phyloP scores from a whole-genome alignment of 2,113 vertebrate species.

The Petromus typicus region DNA sequence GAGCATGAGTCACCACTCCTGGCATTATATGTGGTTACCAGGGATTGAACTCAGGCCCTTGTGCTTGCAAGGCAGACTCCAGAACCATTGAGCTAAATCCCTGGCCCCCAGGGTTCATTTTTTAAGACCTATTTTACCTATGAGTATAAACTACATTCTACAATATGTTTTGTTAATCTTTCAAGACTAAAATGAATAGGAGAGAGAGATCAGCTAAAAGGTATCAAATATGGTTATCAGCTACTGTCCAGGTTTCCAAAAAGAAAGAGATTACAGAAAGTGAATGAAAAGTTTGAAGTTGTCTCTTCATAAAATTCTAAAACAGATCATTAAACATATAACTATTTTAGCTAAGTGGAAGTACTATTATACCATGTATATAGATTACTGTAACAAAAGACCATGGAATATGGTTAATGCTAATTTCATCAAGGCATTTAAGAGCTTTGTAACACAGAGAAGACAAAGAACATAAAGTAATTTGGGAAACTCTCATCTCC shows the following conservation, averaged over 20 bases:
- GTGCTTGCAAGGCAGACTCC: too few species aligned
- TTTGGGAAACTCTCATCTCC: neutral
- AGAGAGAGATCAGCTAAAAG: neutral
- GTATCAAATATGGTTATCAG: neutral
- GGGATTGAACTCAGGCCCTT: too few species aligned
- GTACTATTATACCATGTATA: neutral
- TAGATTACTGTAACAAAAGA: neutral
- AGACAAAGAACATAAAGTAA: constrained; percentile 1
- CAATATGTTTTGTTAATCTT: constrained; percentile 17
- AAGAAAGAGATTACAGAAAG: constrained; percentile 31
- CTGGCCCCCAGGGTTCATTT: too few species aligned
- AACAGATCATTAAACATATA: neutral
- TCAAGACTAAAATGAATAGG: constrained; percentile 29
- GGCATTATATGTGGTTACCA: too few species aligned
- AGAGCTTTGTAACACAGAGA: neutral
- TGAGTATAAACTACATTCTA: neutral
- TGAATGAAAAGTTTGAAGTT: constrained; percentile 14
- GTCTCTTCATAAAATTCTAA: constrained; percentile 32
- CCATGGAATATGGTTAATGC: neutral
- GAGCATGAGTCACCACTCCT: too few species aligned
- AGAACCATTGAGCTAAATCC: too few species aligned
- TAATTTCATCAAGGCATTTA: neutral
- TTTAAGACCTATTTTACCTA: neutral
- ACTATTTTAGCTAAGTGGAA: neutral
- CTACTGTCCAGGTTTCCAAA: neutral